Base-by-base conservation (phyloP, 2,888 invertebrate species). In the Eurytoma adleriae region DNA sequence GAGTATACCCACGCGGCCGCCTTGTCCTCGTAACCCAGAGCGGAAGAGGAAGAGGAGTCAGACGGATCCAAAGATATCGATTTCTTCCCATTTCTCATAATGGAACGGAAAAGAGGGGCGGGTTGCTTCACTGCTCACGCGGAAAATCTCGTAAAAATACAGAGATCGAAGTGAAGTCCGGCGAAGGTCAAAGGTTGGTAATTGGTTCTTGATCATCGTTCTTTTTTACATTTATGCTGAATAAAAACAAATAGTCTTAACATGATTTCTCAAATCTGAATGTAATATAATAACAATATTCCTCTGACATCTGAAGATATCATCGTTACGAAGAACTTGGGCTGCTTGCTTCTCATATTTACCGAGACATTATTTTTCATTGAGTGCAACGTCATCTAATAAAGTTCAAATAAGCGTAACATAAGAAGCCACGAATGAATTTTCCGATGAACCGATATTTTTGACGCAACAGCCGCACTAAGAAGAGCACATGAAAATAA, bases 91-190 rank as follows among this genome's bases (percentile, higher is more conserved):
- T 75, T 61, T 61, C 24, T 48, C 48, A 12, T 24, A 13, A 54
- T 16, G 2, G 50, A 20, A 27, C 14, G 54, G 30, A 64, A 18
- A 7, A 54, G 74, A 66, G 52, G 64, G 62, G 54, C 62, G 40
- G 52, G 24, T 40, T 61, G n/a, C 1, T 52, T 67, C 40, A 10
- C 13, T 54, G 67, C 67, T 72, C 61, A 54, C 61, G 20, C 48
- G 57, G 52, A 73, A 72, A 68, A 68, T 30, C 40, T 72, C 68
- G 68, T 68, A 72, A 72, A 71, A 78, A 57, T 72, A 50, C 14
- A 56, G 24, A 66, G 4, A 48, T 20, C 18, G 62, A 30, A 30
- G 30, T n/a, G 3, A 59, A 50, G 48, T 48, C n/a, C 66, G n/a
- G 14, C 10, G 18, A 40, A 14, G 20, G 56, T 16, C 40, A 64